These are phyloP conservation scores for Labeo catla DNA, from an alignment of 2,113 vertebrate species.

Conservation along the genomic window DNA sequence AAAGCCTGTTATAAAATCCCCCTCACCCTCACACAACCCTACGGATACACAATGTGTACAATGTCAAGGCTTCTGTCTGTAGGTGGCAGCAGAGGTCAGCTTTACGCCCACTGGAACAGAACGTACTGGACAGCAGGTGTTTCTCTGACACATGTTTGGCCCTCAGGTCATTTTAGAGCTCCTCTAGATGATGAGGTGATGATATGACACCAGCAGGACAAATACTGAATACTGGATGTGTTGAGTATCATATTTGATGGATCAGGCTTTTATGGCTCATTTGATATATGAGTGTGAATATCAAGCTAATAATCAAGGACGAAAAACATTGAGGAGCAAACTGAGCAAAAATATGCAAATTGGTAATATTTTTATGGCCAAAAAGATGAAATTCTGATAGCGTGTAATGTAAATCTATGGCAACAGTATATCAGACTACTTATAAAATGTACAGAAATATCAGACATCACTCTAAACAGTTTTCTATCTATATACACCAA, in stretches of 20 bases:
- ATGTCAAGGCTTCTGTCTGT: constrained; percentile 6
- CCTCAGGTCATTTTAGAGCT: neutral
- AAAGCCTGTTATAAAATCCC: constrained; percentile 5
- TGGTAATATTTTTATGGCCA: too few species aligned
- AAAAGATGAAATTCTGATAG: too few species aligned
- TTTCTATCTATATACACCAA: neutral
- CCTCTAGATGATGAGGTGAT: neutral
- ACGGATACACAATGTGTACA: neutral
- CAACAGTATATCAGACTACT: too few species aligned
- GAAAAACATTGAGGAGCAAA: neutral
- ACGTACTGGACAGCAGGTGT: neutral
- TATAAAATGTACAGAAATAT: too few species aligned
- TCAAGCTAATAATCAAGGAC: neutral
- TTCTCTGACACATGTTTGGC: neutral
- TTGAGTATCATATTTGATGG: neutral
- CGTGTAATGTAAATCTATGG: too few species aligned
- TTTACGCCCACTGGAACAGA: neutral
- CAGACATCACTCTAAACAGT: neutral
- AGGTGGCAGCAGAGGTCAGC: constrained; percentile 46
- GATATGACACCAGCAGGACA: neutral
- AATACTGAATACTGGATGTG: neutral
- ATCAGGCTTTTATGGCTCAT: neutral
- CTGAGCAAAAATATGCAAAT: neutral
- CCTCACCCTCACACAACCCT: neutral
- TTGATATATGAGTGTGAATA: neutral